Base-by-base conservation (phyloP, 1,140 invertebrate genomes). In the Pseudomyrmex pallidus region DNA sequence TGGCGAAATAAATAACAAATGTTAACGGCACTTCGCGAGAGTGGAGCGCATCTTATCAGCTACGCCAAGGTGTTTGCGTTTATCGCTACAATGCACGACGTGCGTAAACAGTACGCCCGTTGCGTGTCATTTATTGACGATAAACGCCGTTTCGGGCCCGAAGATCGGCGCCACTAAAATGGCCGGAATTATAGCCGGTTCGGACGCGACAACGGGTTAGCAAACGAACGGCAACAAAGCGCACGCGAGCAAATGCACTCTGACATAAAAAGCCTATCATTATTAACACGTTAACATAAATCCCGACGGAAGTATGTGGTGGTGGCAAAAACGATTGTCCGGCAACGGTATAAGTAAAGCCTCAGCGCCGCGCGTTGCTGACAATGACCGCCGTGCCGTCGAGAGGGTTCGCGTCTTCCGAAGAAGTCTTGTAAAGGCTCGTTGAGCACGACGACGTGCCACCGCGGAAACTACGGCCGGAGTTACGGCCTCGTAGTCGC, bases 211-310 rank as follows among this genome's bases (percentile, higher is more conserved):
- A 48, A 61, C 82, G 63, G 35, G 17, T n/a, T 17, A 17, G 35
- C 12, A 54, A 64, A 61, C 50, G 66, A 52, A 44, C 46, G 48
- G 20, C 68, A 50, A 68, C 78, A 59, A 66, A 66, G 52, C 56
- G 82, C 46, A 44, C 61, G 56, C 48, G 50, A 50, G 46, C 12
- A 57, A 67, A 78, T 22, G 44, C 35, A 52, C 50, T 17, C 50
- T 44, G 66, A 86, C 74, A 83, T 83, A 87, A 89, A 87, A 90
- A 89, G 87, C 83, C 83, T 59, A 83, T 87, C 83, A 74, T 89
- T 90, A 90, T 89, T 90, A 89, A 89, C 85, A 85, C 88, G 88
- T 89, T 89, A 85, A 78, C 87, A 84, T 87, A 89, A 90, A 90
- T 87, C 74, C 73, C 72, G 62, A 8, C 12, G 50, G n/a, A 15